phyloP scores from a whole-genome alignment of 1,140 invertebrate species.

The Lepidotrigona ventralis region DNA sequence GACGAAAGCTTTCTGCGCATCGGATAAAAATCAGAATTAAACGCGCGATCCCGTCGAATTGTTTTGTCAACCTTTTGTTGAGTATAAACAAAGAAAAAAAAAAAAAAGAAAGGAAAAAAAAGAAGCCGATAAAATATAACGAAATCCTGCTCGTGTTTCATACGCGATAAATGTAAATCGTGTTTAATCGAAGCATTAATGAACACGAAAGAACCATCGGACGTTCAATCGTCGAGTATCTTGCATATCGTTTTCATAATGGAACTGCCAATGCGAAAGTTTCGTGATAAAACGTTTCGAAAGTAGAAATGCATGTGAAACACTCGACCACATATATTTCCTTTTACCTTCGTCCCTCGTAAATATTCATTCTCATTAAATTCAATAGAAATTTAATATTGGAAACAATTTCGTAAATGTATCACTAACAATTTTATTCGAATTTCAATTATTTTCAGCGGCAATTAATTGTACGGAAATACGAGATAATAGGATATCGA shows the following conservation, averaged over 20 bases:
- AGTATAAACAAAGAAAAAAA: background rate
- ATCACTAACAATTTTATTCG: too few relatives aligned
- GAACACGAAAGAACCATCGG: background rate
- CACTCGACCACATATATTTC: background rate
- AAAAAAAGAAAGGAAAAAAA: too few relatives aligned
- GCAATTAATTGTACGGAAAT: too few relatives aligned
- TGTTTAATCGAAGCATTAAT: constrained; percentile 5
- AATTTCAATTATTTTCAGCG: too few relatives aligned
- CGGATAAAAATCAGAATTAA: constrained; percentile 27
- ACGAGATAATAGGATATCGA: too few relatives aligned
- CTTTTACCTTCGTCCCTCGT: background rate
- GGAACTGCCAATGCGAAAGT: background rate
- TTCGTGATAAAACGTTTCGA: background rate
- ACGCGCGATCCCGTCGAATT: background rate
- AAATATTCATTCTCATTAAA: background rate
- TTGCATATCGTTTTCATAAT: background rate
- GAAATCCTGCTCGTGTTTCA: background rate
- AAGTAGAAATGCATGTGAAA: background rate
- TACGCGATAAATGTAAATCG: background rate
- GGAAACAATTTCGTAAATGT: background rate
- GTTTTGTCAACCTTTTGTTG: constrained; percentile 23
- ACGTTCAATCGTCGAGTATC: background rate
- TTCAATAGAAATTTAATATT: background rate
- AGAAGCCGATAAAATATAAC: background rate
- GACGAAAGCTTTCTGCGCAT: constrained; percentile 5